Percentiles rank a stretch among this genome's conserved stretches.
Evolutionary conservation across 2,113 vertebrate genomes (phyloP).

Genomic region (Eudyptes chrysolophus): DNA sequence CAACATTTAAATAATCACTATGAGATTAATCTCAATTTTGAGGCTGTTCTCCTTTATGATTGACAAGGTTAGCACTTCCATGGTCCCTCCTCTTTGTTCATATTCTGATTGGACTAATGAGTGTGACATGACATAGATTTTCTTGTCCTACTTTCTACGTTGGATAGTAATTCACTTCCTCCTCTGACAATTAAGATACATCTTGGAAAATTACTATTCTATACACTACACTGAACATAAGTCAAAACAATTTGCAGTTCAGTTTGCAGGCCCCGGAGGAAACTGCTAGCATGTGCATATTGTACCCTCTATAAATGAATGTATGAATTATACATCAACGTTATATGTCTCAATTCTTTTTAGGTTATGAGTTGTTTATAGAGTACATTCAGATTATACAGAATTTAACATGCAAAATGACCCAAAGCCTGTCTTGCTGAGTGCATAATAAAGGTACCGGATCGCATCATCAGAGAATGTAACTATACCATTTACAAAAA

Average conservation of each 20-base stretch:
- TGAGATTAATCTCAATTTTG: neutral
- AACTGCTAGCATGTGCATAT: constrained; percentile 35
- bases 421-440: neutral
- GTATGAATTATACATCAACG: constrained; percentile 23
- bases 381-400: neutral
- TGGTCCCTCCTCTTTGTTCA: neutral
- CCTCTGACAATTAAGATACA: constrained; percentile 23
- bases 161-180: constrained; percentile 18
- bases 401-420: constrained; percentile 4
- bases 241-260: constrained; percentile 46
- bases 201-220: constrained; percentile 32
- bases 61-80: neutral
- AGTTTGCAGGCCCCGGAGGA: constrained; percentile 20
- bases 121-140: neutral
- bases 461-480: neutral
- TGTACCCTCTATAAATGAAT: constrained; percentile 27
- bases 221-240: constrained; percentile 38
- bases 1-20: neutral
- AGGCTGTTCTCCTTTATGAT: neutral
- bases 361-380: constrained; percentile 33
- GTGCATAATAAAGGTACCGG: neutral
- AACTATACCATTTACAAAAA: neutral
- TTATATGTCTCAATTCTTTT: constrained; percentile 17
- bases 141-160: constrained; percentile 17
- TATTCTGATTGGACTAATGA: neutral